Percentiles rank a stretch among this genome's conserved stretches.
phyloP scores from a whole-genome alignment of 2,888 invertebrate species.

The Petrophora chlorosata region DNA sequence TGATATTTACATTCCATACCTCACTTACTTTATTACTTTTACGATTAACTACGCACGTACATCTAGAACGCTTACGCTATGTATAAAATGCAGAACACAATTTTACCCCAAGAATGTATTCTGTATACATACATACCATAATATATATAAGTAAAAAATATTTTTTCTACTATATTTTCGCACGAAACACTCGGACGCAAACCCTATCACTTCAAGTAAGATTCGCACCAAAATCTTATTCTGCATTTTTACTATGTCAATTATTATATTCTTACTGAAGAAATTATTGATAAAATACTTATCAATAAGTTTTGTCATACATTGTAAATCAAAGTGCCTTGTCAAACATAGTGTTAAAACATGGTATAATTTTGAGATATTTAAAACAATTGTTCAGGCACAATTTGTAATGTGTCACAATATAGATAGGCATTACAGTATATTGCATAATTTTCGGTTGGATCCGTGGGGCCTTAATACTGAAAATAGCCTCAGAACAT shows the following conservation, averaged over 20 bases:
- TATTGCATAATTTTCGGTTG: slow-evolving; percentile 29
- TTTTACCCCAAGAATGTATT: slow-evolving; percentile 46
- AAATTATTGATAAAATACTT: slow-evolving; percentile 58
- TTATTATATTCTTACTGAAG: slow-evolving; percentile 57
- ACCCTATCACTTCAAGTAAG: slow-evolving; percentile 33
- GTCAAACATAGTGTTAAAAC: slow-evolving; percentile 29
- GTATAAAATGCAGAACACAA: slow-evolving; percentile 69
- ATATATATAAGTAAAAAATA: slow-evolving; percentile 33
- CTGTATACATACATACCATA: slow-evolving; percentile 35
- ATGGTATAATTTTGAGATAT: slow-evolving; percentile 24
- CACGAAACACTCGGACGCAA: slow-evolving; percentile 29
- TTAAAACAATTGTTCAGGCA: slow-evolving; percentile 33
- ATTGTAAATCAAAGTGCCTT: slow-evolving; percentile 49
- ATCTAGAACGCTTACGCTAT: slow-evolving; percentile 71
- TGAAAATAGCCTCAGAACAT: slow-evolving; percentile 54
- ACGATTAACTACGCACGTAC: slow-evolving; percentile 71
- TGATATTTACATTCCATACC: slow-evolving; percentile 82
- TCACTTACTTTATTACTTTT: slow-evolving; percentile 67
- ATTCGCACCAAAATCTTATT: slow-evolving; percentile 60
- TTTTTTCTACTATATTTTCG: slow-evolving; percentile 38
- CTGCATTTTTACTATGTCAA: slow-evolving; percentile 70
- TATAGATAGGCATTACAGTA: slow-evolving; percentile 6
- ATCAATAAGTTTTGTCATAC: slow-evolving; percentile 58
- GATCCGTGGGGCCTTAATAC: slow-evolving; percentile 48
- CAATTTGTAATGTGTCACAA: slow-evolving; percentile 14